A percentile compares a stretch with the other conserved stretches of the same genome.
phyloP scores from a whole-genome alignment of 2,797 vertebrate species.

The Hafferia zeledoni region DNA sequence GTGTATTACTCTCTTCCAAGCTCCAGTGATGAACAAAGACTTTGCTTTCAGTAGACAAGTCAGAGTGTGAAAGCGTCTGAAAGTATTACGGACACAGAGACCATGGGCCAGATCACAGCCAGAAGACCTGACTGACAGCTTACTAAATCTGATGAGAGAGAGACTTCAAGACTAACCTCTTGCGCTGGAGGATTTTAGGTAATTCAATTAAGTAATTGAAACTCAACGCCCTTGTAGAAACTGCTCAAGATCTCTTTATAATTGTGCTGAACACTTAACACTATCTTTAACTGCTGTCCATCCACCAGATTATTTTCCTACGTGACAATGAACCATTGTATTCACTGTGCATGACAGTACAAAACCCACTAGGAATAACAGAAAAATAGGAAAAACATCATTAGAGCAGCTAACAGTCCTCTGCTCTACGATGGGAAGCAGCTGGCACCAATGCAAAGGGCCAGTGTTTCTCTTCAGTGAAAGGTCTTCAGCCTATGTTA shows the following conservation, averaged over 20 bases:
- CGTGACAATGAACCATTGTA: background rate
- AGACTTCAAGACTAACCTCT: background rate
- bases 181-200: background rate
- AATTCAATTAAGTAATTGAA: background rate
- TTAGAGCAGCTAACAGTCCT: background rate
- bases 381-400: background rate
- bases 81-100: background rate
- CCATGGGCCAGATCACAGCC: background rate
- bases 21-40: background rate
- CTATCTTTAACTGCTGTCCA: background rate
- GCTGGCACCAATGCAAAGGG: background rate
- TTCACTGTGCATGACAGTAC: background rate
- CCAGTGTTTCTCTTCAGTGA: background rate
- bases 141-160: background rate
- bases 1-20: background rate
- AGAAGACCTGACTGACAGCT: background rate
- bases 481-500: background rate
- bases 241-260: background rate
- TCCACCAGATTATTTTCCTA: background rate
- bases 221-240: background rate
- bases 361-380: background rate
- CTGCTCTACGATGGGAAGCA: background rate
- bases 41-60: background rate
- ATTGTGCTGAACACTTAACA: fast-evolving
- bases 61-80: background rate